Conservation (phyloP, 1,140 invertebrate genomes). For the Scaptomyza pallida region DNA sequence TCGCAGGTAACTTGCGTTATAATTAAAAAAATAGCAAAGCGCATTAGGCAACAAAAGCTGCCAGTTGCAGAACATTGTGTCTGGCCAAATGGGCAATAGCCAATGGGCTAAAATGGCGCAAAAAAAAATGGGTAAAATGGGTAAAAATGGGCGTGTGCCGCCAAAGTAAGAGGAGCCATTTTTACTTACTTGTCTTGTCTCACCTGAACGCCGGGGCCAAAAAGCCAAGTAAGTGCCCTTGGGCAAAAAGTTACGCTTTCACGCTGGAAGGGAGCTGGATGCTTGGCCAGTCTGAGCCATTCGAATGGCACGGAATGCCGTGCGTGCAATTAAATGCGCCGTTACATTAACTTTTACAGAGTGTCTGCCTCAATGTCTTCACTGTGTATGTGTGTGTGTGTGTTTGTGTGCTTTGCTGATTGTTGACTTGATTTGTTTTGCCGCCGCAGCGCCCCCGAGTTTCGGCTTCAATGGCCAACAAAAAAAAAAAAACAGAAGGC, state of each 20-base stretch:
- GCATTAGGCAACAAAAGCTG: conserved; percentile 77
- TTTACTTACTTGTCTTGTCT: conserved; percentile 76
- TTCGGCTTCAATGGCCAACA: not conserved
- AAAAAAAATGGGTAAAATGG: not conserved
- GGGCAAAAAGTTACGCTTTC: conserved; percentile 67
- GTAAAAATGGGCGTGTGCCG: conserved; percentile 30
- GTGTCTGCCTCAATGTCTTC: conserved; percentile 69
- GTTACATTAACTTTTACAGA: conserved; percentile 81
- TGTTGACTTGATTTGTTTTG: conserved; percentile 83
- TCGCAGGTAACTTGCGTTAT: conserved; percentile 79
- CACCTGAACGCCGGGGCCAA: conserved; percentile 59
- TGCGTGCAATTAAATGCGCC: conserved; percentile 81
- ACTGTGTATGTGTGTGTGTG: conserved; percentile 39
- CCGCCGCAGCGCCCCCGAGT: conserved; percentile 37
- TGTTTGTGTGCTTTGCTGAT: conserved; percentile 70
- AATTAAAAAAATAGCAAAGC: conserved; percentile 81
- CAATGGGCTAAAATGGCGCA: conserved; percentile 1
- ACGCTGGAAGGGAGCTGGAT: conserved; percentile 22
- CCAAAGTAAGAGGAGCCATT: conserved; percentile 73
- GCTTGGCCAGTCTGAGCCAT: conserved; percentile 41
- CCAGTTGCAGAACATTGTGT: conserved; percentile 10
- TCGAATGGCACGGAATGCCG: conserved; percentile 61
- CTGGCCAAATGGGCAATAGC: conserved; percentile 10
- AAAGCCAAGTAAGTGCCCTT: conserved; percentile 71
- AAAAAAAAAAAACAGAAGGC: conserved; percentile 4